Evolutionary conservation across 2,113 vertebrate genomes (phyloP).

Genomic region (Cichladusa arquata): DNA sequence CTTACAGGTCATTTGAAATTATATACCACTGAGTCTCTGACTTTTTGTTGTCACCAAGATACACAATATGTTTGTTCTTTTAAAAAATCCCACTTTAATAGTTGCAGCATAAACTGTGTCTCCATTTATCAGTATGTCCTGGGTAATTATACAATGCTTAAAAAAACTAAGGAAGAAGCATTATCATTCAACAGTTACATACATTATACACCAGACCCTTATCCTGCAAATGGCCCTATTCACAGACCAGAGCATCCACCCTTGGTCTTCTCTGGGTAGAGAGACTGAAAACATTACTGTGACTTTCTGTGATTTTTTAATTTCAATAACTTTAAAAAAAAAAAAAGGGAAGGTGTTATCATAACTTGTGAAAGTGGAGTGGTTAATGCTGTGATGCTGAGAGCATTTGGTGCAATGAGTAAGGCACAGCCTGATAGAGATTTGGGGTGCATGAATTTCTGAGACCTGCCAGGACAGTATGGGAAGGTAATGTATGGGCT

Average conservation of each 20-base stretch:
- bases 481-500: neutral
- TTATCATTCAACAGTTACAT: neutral
- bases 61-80: neutral
- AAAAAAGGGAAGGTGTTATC: neutral
- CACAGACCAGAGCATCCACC: neutral
- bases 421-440: neutral
- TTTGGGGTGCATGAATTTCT: neutral
- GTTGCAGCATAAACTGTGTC: neutral
- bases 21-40: neutral
- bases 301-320: neutral
- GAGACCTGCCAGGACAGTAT: neutral
- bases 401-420: neutral
- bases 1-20: neutral
- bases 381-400: neutral
- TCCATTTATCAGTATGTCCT: neutral
- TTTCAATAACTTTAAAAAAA: neutral
- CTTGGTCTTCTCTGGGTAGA: neutral
- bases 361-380: neutral
- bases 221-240: neutral
- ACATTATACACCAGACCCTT: neutral
- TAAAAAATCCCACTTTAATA: neutral
- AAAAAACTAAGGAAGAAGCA: neutral
- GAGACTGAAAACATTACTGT: neutral
- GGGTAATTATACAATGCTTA: neutral
- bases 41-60: neutral